phyloP scores from a whole-genome alignment of 2,888 invertebrate genomes.

The Acleris literana region DNA sequence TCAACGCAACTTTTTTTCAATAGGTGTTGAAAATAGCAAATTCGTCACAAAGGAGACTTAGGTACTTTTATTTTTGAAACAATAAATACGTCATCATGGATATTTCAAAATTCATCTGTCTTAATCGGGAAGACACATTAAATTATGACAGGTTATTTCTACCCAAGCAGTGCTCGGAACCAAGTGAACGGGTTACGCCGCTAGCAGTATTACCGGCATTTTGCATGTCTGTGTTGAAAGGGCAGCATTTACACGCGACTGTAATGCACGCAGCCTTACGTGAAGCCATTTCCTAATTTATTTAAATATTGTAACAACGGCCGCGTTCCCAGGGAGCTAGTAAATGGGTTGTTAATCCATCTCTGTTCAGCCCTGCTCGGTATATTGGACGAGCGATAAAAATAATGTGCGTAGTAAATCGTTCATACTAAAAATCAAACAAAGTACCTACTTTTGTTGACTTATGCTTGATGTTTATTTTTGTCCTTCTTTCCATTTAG shows the following conservation, averaged over 20 bases:
- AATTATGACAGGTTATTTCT: no score
- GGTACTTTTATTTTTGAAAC: no score
- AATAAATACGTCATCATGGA: no score
- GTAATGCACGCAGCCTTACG: constrained; percentile 41
- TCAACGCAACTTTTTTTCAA: no score
- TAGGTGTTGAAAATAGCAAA: no score
- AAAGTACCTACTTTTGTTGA: background rate
- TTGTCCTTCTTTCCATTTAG: no score
- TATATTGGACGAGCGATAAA: constrained; percentile 24
- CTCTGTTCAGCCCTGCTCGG: constrained; percentile 24
- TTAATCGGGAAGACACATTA: no score
- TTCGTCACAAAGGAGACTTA: no score
- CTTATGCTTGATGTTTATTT: no score
- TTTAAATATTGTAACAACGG: constrained; percentile 37
- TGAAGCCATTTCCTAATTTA: constrained; percentile 39
- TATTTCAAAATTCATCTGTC: no score
- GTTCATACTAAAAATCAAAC: constrained; percentile 12
- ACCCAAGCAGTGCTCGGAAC: background rate
- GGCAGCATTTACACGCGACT: constrained; percentile 42
- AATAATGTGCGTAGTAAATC: constrained; percentile 20
- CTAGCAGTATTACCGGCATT: constrained; percentile 32
- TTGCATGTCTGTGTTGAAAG: constrained; percentile 40
- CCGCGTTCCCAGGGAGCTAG: constrained; percentile 12
- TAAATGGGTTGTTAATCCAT: constrained; percentile 34
- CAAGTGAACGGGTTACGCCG: constrained; percentile 26